Percentiles rank a stretch among this genome's conserved stretches.
Evolutionary conservation across 2,113 vertebrate species (phyloP).

Genomic region (Cololabis saira): DNA sequence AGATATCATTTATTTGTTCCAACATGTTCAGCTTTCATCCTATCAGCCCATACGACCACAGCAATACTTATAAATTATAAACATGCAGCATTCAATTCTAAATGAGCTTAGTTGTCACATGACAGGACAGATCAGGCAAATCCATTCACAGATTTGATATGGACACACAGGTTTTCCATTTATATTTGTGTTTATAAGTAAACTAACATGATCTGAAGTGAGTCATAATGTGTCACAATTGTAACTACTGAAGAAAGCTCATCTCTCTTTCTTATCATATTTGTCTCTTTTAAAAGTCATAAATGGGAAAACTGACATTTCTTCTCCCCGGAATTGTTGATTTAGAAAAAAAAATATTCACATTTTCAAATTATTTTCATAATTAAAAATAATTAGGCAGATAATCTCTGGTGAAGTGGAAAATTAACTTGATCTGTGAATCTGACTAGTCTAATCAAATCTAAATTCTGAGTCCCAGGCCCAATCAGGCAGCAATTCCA

Average conservation of each 20-base stretch:
- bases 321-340: too few relatives aligned
- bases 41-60: too few relatives aligned
- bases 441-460: conserved; percentile 4
- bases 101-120: background rate
- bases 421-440: conserved; percentile 5
- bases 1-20: too few relatives aligned
- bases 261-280: background rate
- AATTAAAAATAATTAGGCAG: background rate
- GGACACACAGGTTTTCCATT: too few relatives aligned
- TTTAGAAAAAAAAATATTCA: too few relatives aligned
- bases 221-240: background rate
- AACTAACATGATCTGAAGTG: background rate
- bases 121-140: background rate
- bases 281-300: background rate
- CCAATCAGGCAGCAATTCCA: background rate
- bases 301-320: background rate
- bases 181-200: too few relatives aligned
- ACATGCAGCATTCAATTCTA: background rate
- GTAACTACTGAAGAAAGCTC: background rate
- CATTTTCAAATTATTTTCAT: too few relatives aligned
- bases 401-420: background rate
- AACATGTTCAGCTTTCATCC: too few relatives aligned
- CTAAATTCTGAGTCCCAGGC: conserved; percentile 8
- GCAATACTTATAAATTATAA: too few relatives aligned
- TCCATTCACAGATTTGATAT: background rate